A percentile compares a stretch with the other conserved stretches of the same genome.
Evolutionary conservation across 2,797 vertebrate genomes (phyloP).

Genomic region (Allobates femoralis): DNA sequence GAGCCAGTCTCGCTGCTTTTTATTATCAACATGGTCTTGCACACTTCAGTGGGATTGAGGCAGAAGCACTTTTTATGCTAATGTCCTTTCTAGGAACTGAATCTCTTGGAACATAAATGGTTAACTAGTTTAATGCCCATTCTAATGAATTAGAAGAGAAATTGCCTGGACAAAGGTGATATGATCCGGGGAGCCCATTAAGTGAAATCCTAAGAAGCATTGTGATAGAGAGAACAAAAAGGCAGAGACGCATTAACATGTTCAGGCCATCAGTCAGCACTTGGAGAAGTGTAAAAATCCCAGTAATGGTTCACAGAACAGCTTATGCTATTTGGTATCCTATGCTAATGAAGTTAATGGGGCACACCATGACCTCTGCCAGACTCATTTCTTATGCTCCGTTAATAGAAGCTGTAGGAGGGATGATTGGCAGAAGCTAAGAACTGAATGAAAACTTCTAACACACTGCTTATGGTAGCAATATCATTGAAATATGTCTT

Average conservation of each 20-base stretch:
- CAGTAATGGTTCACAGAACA: slow-evolving; percentile 51
- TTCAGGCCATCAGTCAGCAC: slow-evolving; percentile 63
- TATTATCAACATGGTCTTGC: slow-evolving; percentile 38
- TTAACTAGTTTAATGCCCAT: slow-evolving; percentile 58
- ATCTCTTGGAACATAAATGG: neutral
- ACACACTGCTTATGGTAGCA: slow-evolving; percentile 37
- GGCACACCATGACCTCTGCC: slow-evolving; percentile 37
- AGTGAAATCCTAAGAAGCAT: slow-evolving; percentile 61
- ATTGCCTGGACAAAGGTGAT: slow-evolving; percentile 60
- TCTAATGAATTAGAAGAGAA: slow-evolving; percentile 62
- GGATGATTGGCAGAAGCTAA: slow-evolving; percentile 61
- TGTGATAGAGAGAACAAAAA: slow-evolving; percentile 63
- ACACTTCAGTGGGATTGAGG: slow-evolving; percentile 33
- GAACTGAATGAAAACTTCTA: slow-evolving; percentile 53
- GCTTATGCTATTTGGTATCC: slow-evolving; percentile 52
- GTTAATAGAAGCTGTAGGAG: slow-evolving; percentile 58
- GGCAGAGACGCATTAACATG: slow-evolving; percentile 62
- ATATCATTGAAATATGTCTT: slow-evolving; percentile 44
- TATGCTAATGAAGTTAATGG: slow-evolving; percentile 49
- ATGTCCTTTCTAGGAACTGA: slow-evolving; percentile 13
- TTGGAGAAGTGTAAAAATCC: slow-evolving; percentile 61
- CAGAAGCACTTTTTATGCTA: slow-evolving; percentile 35
- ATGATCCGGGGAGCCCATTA: slow-evolving; percentile 63
- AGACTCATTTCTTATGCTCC: slow-evolving; percentile 48
- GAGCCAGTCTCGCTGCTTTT: slow-evolving; percentile 39